phyloP scores from a whole-genome alignment of 2,888 invertebrate genomes.

The Andrena trimmerana region DNA sequence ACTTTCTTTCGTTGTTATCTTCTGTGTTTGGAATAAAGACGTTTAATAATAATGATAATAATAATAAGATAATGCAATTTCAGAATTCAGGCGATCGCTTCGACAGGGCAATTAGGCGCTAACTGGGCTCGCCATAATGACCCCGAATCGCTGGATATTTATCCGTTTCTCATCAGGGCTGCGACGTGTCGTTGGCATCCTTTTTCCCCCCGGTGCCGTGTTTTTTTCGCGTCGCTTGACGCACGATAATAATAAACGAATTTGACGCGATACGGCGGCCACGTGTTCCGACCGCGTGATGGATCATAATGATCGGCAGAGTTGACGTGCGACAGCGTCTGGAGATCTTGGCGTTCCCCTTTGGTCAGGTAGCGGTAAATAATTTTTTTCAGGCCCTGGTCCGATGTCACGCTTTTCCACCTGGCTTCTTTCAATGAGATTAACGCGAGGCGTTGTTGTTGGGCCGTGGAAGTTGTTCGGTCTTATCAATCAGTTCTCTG shows the following conservation, averaged over 20 bases:
- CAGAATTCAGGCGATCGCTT: slow-evolving; percentile 26
- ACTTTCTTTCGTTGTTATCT: too few species aligned
- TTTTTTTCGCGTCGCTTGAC: slow-evolving; percentile 48
- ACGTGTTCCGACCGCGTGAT: slow-evolving; percentile 52
- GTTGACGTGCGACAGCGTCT: slow-evolving; percentile 55
- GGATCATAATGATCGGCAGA: slow-evolving; percentile 68
- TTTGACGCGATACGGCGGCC: slow-evolving; percentile 59
- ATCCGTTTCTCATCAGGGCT: slow-evolving; percentile 44
- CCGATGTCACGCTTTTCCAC: slow-evolving; percentile 39
- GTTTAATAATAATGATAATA: too few species aligned
- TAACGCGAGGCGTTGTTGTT: slow-evolving; percentile 28
- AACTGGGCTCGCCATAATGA: slow-evolving; percentile 39
- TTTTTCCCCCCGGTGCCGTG: not conserved
- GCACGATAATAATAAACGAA: slow-evolving; percentile 68
- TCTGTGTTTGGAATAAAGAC: too few species aligned
- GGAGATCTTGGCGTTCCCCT: slow-evolving; percentile 47
- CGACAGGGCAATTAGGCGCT: slow-evolving; percentile 59
- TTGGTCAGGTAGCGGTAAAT: slow-evolving; percentile 51
- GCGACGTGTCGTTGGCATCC: slow-evolving; percentile 27
- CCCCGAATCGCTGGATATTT: slow-evolving; percentile 52
- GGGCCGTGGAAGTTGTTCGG: slow-evolving; percentile 58
- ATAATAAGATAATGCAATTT: not conserved
- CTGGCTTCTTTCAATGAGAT: slow-evolving; percentile 46
- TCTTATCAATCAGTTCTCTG: slow-evolving; percentile 18
- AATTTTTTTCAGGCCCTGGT: slow-evolving; percentile 31